Percentiles rank a stretch among this genome's conserved stretches.
These are phyloP conservation scores for Spheniscus humboldti DNA, from an alignment of 2,797 vertebrate species.

Conservation along the genomic window DNA sequence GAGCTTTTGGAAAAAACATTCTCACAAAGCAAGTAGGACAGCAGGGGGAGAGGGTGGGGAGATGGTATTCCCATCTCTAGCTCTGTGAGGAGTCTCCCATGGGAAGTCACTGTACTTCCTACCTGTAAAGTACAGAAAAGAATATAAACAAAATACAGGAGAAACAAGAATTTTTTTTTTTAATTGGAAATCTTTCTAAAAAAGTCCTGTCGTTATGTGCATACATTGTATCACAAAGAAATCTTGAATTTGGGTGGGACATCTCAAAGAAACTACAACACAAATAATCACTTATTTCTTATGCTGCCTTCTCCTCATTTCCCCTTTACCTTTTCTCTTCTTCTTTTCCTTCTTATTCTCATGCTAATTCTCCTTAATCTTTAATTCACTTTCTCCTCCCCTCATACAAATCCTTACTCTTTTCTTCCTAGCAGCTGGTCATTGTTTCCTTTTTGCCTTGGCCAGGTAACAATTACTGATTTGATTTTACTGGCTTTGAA, in stretches of 20 bases:
- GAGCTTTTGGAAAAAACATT: background rate
- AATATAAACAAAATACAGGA: background rate
- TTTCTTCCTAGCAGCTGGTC: background rate
- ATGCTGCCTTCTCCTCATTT: background rate
- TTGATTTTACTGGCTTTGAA: background rate
- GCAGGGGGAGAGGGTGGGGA: background rate
- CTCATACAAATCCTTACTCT: background rate
- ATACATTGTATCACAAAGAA: background rate
- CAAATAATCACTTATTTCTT: background rate
- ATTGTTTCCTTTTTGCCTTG: background rate
- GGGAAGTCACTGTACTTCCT: background rate
- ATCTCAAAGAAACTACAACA: background rate
- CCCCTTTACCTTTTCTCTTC: background rate
- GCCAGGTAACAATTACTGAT: background rate
- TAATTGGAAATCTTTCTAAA: background rate
- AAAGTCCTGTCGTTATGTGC: background rate
- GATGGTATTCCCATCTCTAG: background rate
- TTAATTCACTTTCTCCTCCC: background rate
- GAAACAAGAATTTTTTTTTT: background rate
- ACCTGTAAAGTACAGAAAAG: background rate
- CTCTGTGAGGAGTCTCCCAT: background rate
- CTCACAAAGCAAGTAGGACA: background rate
- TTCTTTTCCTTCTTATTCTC: background rate
- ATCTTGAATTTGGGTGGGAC: background rate
- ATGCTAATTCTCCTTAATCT: background rate